These are phyloP conservation scores for Drosophila emarginata DNA, from an alignment of 2,888 invertebrate species.

Conservation along the genomic window DNA sequence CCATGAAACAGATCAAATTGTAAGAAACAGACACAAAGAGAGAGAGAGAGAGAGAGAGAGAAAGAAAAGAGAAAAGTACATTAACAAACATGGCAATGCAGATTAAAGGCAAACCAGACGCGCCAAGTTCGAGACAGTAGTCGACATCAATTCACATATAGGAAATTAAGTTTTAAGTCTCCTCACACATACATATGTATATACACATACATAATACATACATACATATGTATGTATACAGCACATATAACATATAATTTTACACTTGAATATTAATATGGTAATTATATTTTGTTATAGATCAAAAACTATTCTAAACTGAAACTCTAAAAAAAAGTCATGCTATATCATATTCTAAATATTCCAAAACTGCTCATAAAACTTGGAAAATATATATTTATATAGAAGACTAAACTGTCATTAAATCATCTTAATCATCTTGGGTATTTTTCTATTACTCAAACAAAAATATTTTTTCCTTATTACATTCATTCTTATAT, in stretches of 20 bases:
- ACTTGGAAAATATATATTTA: no score
- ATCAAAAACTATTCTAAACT: no score
- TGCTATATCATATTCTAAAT: no score
- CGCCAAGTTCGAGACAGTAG: slow-evolving; percentile 18
- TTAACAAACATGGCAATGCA: slow-evolving; percentile 49
- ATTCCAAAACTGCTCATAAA: no score
- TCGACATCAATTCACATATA: slow-evolving; percentile 5
- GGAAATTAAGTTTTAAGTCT: slow-evolving; percentile 56
- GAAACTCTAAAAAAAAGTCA: no score
- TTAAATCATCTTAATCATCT: no score
- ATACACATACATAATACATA: slow-evolving; percentile 2
- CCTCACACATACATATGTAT: slow-evolving; percentile 15
- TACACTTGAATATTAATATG: background rate
- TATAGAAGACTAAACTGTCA: no score
- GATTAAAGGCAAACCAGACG: slow-evolving; percentile 54
- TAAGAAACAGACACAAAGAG: slow-evolving; percentile 14
- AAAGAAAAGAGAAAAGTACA: slow-evolving; percentile 46
- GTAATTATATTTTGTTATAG: background rate
- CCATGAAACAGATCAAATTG: slow-evolving; percentile 14
- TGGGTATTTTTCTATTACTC: no score
- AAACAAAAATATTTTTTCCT: no score
- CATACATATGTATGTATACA: slow-evolving; percentile 9
- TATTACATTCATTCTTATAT: no score
- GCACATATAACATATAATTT: background rate
- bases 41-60: background rate